A percentile compares a stretch with the other conserved stretches of the same genome.
Evolutionary conservation across 2,113 vertebrate genomes (phyloP).

Genomic region (Solea senegalensis): DNA sequence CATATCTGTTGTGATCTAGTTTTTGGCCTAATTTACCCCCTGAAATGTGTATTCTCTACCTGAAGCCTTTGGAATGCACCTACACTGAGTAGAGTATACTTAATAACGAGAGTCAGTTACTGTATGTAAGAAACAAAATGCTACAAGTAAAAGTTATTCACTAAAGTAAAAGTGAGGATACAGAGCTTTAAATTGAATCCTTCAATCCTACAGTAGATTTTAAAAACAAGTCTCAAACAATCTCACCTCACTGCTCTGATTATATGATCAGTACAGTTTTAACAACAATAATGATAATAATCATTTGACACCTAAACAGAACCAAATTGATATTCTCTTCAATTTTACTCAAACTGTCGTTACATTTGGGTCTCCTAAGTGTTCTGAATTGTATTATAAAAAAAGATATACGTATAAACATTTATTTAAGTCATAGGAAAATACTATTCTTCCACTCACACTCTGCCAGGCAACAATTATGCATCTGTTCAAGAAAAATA

Average conservation of each 20-base stretch:
- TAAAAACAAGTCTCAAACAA: neutral
- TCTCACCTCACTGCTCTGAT: neutral
- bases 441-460: neutral
- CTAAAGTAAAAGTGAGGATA: neutral
- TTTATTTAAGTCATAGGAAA: no score
- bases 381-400: no score
- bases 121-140: neutral
- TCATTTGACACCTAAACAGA: no score
- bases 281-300: no score
- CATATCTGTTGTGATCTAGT: slow-evolving; percentile 25
- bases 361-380: no score
- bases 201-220: neutral
- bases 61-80: slow-evolving; percentile 1
- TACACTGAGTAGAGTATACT: neutral
- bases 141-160: neutral
- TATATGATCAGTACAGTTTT: no score
- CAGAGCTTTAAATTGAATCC: no score
- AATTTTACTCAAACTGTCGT: no score
- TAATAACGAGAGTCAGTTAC: no score
- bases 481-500: neutral
- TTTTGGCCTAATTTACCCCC: slow-evolving; percentile 10
- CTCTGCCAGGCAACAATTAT: neutral
- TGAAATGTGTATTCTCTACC: slow-evolving; percentile 3
- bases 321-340: no score
- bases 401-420: no score